phyloP scores from a whole-genome alignment of 2,113 vertebrate genomes.

The Dicentrarchus labrax region DNA sequence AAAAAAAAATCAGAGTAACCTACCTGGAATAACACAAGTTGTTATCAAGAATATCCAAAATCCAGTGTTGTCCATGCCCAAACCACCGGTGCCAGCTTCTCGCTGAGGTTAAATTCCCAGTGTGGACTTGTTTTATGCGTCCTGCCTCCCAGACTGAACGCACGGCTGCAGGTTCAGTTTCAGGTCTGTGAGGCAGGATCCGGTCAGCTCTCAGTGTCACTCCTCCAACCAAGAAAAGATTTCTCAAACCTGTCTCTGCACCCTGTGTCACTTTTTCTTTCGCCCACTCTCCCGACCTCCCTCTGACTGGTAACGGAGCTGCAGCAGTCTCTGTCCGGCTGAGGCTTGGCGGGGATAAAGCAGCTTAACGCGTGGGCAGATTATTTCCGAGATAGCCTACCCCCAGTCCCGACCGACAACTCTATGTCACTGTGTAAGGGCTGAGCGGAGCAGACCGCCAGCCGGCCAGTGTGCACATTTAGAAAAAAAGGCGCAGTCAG shows the following conservation, averaged over 20 bases:
- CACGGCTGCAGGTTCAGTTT: constrained; percentile 34
- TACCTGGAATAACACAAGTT: constrained; percentile 73
- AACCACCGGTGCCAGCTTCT: constrained; percentile 67
- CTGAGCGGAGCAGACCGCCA: constrained; percentile 24
- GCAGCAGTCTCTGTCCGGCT: constrained; percentile 53
- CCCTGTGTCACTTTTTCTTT: constrained; percentile 55
- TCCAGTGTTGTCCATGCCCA: constrained; percentile 73
- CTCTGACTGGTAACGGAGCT: constrained; percentile 37
- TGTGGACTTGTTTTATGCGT: constrained; percentile 38
- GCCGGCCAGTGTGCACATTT: background rate
- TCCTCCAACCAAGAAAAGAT: background rate
- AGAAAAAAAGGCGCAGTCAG: constrained; percentile 25
- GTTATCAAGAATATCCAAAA: constrained; percentile 77
- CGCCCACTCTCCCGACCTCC: constrained; percentile 20
- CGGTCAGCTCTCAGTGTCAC: constrained; percentile 38
- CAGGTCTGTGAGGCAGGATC: constrained; percentile 35
- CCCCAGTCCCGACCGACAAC: constrained; percentile 56
- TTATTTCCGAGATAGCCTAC: constrained; percentile 80
- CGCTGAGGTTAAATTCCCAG: constrained; percentile 59
- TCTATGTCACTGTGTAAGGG: constrained; percentile 48
- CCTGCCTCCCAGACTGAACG: constrained; percentile 28
- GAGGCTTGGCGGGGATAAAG: constrained; percentile 77
- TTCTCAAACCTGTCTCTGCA: constrained; percentile 18
- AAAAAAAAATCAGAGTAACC: constrained; percentile 10
- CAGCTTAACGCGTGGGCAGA: constrained; percentile 81